A percentile compares a stretch with the other conserved stretches of the same genome.
Conservation (phyloP, 1,140 invertebrate species). For the Gerris buenoi region DNA sequence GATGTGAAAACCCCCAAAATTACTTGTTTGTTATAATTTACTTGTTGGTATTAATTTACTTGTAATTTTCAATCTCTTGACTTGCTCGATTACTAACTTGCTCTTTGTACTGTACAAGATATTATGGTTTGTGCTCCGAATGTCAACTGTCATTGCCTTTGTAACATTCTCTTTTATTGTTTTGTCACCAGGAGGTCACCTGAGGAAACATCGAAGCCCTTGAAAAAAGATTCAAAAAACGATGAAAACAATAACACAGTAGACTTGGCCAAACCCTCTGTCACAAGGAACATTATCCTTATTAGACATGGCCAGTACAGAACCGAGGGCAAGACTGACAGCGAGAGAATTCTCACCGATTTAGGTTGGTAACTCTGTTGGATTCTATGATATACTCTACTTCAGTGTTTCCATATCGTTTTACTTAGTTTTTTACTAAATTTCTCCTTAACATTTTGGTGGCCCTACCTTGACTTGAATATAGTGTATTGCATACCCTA, state of each 20-base stretch:
- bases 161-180: no score
- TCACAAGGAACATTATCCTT: constrained; percentile 68
- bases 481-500: neutral
- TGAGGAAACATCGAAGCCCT: neutral
- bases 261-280: constrained; percentile 40
- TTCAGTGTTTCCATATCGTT: constrained; percentile 11
- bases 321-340: constrained; percentile 50
- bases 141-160: no score
- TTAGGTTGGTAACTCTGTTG: constrained; percentile 46
- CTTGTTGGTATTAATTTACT: no score
- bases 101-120: no score
- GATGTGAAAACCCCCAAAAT: no score
- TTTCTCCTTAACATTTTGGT: neutral
- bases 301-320: constrained; percentile 93
- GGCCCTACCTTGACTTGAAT: neutral
- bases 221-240: constrained; percentile 30
- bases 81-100: no score
- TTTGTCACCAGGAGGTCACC: neutral
- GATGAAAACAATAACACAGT: constrained; percentile 30
- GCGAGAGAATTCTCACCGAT: constrained; percentile 59
- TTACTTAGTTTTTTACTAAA: constrained; percentile 12
- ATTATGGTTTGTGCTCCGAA: no score
- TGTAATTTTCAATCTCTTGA: no score
- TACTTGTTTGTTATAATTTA: no score
- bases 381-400: constrained; percentile 22